These are phyloP conservation scores for Stenotaenia linearis DNA, from an alignment of 2,888 invertebrate genomes.

Conservation along the genomic window DNA sequence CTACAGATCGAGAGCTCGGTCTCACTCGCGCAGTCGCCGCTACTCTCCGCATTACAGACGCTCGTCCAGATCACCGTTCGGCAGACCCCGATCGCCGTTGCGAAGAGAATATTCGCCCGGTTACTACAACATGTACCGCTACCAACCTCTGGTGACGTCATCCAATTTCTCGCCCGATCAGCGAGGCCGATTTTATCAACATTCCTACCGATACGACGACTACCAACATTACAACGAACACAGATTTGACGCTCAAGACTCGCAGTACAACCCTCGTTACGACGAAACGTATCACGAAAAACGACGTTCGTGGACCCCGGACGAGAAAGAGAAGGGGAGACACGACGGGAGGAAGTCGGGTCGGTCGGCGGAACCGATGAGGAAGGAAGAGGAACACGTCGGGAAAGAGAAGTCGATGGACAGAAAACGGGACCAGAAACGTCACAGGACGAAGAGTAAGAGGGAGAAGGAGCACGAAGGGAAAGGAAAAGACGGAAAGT, in stretches of 20 bases:
- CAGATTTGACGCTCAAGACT: background rate
- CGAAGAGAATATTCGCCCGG: constrained; percentile 29
- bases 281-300: constrained; percentile 41
- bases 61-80: constrained; percentile 30
- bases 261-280: background rate
- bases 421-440: background rate
- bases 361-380: constrained; percentile 35
- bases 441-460: background rate
- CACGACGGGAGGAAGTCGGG: constrained; percentile 26
- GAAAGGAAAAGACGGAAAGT: background rate
- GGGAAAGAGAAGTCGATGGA: background rate
- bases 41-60: constrained; percentile 37
- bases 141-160: background rate
- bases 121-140: constrained; percentile 21
- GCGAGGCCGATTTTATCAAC: background rate
- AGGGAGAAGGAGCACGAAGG: constrained; percentile 42
- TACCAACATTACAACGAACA: background rate
- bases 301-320: constrained; percentile 34
- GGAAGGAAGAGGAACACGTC: constrained; percentile 45
- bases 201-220: background rate
- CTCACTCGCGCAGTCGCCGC: constrained; percentile 48
- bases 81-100: constrained; percentile 33
- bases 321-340: constrained; percentile 34
- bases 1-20: constrained; percentile 42
- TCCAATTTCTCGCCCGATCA: background rate